Percentiles rank a stretch among this genome's conserved stretches.
Conservation (phyloP, 1,140 invertebrate species). For the Aethina tumida region DNA sequence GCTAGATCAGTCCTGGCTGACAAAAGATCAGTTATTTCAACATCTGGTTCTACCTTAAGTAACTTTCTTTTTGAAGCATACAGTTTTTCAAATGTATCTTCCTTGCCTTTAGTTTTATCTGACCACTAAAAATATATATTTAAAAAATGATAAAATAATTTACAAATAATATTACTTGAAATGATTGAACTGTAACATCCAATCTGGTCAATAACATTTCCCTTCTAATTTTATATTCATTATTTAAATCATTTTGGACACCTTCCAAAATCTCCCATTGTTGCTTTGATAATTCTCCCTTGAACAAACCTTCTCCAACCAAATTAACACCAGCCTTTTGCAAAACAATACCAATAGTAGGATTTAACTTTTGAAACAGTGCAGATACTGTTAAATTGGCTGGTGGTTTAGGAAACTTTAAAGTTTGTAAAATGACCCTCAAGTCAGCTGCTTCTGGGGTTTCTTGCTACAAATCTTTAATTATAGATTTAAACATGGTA, state of each 20-base stretch:
- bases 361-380: slow-evolving; percentile 68
- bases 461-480: slow-evolving; percentile 63
- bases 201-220: slow-evolving; percentile 83
- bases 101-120: slow-evolving; percentile 62
- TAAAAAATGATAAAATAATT: slow-evolving; percentile 2
- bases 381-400: slow-evolving; percentile 63
- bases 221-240: slow-evolving; percentile 73
- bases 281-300: slow-evolving; percentile 57
- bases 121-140: slow-evolving; percentile 60
- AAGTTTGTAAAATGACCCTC: slow-evolving; percentile 61
- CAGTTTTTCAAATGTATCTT: slow-evolving; percentile 58
- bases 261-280: slow-evolving; percentile 71
- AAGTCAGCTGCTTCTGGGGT: slow-evolving; percentile 67
- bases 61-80: slow-evolving; percentile 58
- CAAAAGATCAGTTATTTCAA: slow-evolving; percentile 62
- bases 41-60: slow-evolving; percentile 51
- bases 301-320: slow-evolving; percentile 70
- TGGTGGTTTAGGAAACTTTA: slow-evolving; percentile 79
- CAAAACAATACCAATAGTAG: slow-evolving; percentile 61
- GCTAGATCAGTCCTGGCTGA: slow-evolving; percentile 73
- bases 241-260: slow-evolving; percentile 59
- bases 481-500: slow-evolving; percentile 6
- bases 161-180: slow-evolving; percentile 42
- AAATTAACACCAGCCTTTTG: slow-evolving; percentile 44
- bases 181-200: slow-evolving; percentile 91